These are phyloP conservation scores for Orthosia gracilis DNA, from an alignment of 2,888 invertebrate genomes.

Conservation along the genomic window DNA sequence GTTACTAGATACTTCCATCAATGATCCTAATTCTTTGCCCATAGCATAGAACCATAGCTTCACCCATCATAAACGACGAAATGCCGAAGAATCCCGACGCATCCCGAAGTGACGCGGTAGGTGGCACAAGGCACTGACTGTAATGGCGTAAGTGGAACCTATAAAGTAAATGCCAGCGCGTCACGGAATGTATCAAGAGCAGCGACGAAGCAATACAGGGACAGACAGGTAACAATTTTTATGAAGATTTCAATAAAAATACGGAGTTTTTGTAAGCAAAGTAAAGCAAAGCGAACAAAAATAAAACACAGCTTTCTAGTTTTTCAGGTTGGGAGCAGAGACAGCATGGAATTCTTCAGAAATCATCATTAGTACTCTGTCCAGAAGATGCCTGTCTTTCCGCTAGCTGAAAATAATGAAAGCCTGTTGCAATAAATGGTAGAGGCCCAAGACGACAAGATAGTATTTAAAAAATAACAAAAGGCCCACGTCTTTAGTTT, in stretches of 20 bases:
- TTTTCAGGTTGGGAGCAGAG: background rate
- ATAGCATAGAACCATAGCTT: no score
- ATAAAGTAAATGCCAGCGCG: conserved; percentile 53
- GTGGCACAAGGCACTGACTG: conserved; percentile 48
- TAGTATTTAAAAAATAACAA: no score
- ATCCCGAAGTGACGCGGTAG: conserved; percentile 54
- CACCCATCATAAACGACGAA: conserved; percentile 8
- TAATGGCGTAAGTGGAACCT: conserved; percentile 53
- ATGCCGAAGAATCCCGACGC: conserved; percentile 42
- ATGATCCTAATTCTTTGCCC: background rate
- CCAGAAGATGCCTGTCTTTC: no score
- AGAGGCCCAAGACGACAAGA: no score
- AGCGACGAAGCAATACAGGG: conserved; percentile 34
- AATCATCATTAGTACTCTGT: no score
- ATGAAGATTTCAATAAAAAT: conserved; percentile 31
- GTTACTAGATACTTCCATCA: background rate
- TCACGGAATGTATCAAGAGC: conserved; percentile 46
- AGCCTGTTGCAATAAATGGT: no score
- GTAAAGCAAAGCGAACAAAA: background rate
- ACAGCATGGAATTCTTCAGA: no score
- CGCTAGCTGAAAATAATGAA: no score
- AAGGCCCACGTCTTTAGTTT: no score
- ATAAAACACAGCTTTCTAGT: background rate
- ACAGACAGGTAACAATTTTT: conserved; percentile 39
- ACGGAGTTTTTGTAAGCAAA: background rate